Conservation (phyloP, 2,888 invertebrate species). For the Watsonalla binaria region DNA sequence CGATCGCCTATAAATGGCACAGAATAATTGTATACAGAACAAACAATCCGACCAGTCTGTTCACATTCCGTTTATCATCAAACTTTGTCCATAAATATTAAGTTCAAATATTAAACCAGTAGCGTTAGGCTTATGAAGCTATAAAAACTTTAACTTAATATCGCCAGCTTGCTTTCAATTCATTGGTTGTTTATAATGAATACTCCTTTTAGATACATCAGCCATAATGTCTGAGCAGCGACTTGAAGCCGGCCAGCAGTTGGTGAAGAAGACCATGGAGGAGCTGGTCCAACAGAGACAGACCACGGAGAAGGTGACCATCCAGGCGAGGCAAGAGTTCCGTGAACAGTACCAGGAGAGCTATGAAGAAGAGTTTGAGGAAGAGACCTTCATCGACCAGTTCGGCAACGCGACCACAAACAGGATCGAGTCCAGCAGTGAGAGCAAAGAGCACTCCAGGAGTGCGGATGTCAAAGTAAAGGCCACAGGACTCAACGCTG, state of each 20-base stretch:
- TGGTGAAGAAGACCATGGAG: slow-evolving; percentile 72
- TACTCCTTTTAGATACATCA: slow-evolving; percentile 36
- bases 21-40: too few relatives aligned
- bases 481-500: slow-evolving; percentile 65
- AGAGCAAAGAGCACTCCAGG: slow-evolving; percentile 70
- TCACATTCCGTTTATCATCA: not conserved
- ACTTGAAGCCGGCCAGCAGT: slow-evolving; percentile 67
- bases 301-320: slow-evolving; percentile 61
- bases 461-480: slow-evolving; percentile 73
- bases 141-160: too few relatives aligned
- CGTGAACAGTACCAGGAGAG: slow-evolving; percentile 67
- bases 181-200: not conserved
- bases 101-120: not conserved
- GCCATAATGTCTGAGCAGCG: slow-evolving; percentile 63
- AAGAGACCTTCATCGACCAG: slow-evolving; percentile 69
- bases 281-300: slow-evolving; percentile 61
- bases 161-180: too few relatives aligned
- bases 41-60: too few relatives aligned
- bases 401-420: slow-evolving; percentile 68
- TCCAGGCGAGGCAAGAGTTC: slow-evolving; percentile 73
- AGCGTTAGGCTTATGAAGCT: not conserved
- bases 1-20: too few relatives aligned
- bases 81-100: not conserved
- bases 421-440: slow-evolving; percentile 67
- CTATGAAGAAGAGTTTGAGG: slow-evolving; percentile 73